Conservation (phyloP, 2,113 vertebrate species). For the Garra rufa region DNA sequence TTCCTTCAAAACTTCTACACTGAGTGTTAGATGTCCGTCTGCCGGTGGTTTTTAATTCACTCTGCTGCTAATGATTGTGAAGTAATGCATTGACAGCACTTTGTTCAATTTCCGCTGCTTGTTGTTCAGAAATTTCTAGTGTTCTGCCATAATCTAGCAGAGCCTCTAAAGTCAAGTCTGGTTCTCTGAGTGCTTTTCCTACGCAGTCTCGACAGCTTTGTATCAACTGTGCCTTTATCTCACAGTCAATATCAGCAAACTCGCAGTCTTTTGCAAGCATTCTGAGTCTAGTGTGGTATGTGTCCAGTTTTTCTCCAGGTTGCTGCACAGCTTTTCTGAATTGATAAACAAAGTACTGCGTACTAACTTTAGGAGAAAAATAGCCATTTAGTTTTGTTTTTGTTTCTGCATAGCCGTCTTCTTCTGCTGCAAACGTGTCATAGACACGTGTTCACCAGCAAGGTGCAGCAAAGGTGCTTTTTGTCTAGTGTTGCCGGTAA, state of each 20-base stretch:
- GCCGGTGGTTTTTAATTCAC: too few relatives aligned
- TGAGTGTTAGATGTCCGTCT: too few relatives aligned
- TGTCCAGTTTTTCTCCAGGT: background rate
- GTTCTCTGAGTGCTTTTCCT: constrained; percentile 33
- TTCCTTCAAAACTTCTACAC: too few relatives aligned
- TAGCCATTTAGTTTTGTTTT: constrained; percentile 35
- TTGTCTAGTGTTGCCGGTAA: constrained; percentile 14
- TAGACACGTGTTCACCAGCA: constrained; percentile 40
- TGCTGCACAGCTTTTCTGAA: background rate
- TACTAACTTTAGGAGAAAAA: background rate
- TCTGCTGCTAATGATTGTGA: too few relatives aligned
- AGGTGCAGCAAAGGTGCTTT: constrained; percentile 34
- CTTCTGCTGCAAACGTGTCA: constrained; percentile 6
- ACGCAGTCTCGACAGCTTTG: constrained; percentile 45
- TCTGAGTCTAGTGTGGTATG: background rate
- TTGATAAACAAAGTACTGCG: background rate
- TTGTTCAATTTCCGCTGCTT: too few relatives aligned
- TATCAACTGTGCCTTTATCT: too few relatives aligned
- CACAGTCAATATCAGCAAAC: too few relatives aligned
- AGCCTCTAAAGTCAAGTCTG: background rate
- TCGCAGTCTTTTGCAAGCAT: constrained; percentile 52
- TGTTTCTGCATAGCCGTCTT: constrained; percentile 5
- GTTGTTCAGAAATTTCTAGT: too few relatives aligned
- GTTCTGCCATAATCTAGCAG: constrained; percentile 46
- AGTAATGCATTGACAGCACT: too few relatives aligned